Base-by-base conservation (phyloP, 2,888 invertebrate species). In the Rosalia funebris region DNA sequence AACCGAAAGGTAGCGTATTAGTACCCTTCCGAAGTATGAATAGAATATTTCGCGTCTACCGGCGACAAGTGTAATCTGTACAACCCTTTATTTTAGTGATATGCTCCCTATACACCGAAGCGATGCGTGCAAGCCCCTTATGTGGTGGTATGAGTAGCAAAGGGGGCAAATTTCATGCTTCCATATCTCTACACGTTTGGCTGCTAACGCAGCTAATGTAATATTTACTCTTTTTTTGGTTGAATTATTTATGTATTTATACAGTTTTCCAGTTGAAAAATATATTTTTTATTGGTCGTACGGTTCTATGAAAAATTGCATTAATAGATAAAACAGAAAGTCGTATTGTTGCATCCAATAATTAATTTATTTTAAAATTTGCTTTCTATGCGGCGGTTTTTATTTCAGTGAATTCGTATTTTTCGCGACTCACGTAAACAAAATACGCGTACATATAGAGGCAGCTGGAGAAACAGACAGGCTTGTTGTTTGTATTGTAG, bases 261-360 rank as follows among this genome's bases (percentile, higher is more conserved):
- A 70, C 69, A 71, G 68, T 73, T 71, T 69, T 71, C 68, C 69
- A 71, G 69, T 74, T 75, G 72, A 71, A 73, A 75, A n/a, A n/a
- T n/a, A 74, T 76, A 71, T 73, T 74, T 76, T 74, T 76, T 72
- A 71, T 65, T 60, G 12, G 69, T 66, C 53, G 60, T 59, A 65
- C 65, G 52, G 63, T 60, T 50, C 39, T 63, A 54, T 41, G 69
- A 62, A 66, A 50, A 65, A 69, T 57, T 62, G 62, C 57, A 60
- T 65, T 62, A 57, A 54, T 46, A 32, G 32, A 46, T 44, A 58
- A 44, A 53, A 32, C 32, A 42, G 16, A 39, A 45, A 36, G 12
- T 25, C 34, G 32, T 37, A 16, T 15, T 45, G 55, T 39, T 59
- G 61, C 62, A 60, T 65, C 62, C 63, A 58, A 68, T 63, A 65